Evolutionary conservation across 2,888 invertebrate genomes (phyloP), one percentile per base, ranked within the genome.

Genomic region (Bembecia ichneumoniformis): DNA sequence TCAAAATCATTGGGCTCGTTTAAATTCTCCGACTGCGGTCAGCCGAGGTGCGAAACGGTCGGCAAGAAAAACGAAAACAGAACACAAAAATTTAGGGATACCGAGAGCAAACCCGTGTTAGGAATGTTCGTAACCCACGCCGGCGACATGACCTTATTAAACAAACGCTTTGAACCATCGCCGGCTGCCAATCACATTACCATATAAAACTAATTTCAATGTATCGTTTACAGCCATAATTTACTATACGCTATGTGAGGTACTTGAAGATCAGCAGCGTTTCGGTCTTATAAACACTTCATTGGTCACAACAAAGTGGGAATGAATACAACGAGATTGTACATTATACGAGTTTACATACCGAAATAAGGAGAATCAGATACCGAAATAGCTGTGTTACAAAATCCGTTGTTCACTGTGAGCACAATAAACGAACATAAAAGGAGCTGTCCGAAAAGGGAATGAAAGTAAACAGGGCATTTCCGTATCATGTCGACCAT

Each of bases 41-140:
- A 64, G 63, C 59, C 62, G 71, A 82, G 74, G 82, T 82, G 81
- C 76, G 76, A 82, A 82, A 79, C 74, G 71, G 65, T 62, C 55
- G 57, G 58, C 56, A 61, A 71, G 76, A 80, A 80, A 81, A 81
- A 82, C 71, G 67, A 74, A 57, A 49, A 46, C 55, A 56, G 71
- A 70, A 65, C 62, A 46, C 17, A 46, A 77, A 81, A 81, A 79
- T 81, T 77, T 74, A 69, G 62, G 53, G 50, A 54, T 47, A 51
- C 53, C 47, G 65, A 79, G 77, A 80, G 84, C 78, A 73, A 76
- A 77, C 75, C 72, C 75, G 74, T 82, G 84, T 84, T 7, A 66
- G 74, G 81, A 77, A 83, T 82, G 78, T 71, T 62, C 67, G 71
- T 66, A 73, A 72, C 70, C 28, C 70, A 70, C 73, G 63, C 67